phyloP scores from a whole-genome alignment of 2,113 vertebrate genomes.

The Acanthisitta chloris region DNA sequence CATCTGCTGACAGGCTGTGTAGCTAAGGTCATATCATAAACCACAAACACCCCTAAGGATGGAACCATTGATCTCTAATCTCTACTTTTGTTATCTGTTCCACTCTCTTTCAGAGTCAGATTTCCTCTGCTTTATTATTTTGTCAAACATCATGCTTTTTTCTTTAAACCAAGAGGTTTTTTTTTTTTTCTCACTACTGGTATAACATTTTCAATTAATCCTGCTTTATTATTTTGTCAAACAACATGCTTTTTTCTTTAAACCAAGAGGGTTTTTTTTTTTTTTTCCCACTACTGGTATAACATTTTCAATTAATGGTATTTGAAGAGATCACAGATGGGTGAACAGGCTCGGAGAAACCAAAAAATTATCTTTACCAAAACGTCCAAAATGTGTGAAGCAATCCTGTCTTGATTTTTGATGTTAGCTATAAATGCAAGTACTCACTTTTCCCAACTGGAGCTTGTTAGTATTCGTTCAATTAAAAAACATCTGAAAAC shows the following conservation, averaged over 20 bases:
- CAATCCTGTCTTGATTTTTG: background rate
- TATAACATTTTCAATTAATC: background rate
- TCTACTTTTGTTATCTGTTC: background rate
- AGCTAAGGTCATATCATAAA: background rate
- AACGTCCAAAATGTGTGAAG: background rate
- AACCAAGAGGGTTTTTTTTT: background rate
- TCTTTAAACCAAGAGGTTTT: background rate
- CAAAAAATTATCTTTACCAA: background rate
- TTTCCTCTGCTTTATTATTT: background rate
- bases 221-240: background rate
- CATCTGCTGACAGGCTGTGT: background rate
- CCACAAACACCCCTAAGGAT: background rate
- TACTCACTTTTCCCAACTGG: background rate
- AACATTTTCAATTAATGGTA: background rate
- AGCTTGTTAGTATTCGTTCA: background rate
- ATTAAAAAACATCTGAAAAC: background rate
- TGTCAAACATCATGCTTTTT: background rate
- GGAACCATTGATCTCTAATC: background rate
- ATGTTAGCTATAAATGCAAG: background rate
- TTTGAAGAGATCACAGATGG: constrained; percentile 16
- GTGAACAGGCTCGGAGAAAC: constrained; percentile 4
- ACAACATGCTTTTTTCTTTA: background rate
- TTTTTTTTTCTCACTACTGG: background rate
- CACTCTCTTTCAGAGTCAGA: background rate
- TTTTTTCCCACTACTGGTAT: background rate